phyloP scores from a whole-genome alignment of 2,797 vertebrate species.

The Eurystomus glaucurus region DNA sequence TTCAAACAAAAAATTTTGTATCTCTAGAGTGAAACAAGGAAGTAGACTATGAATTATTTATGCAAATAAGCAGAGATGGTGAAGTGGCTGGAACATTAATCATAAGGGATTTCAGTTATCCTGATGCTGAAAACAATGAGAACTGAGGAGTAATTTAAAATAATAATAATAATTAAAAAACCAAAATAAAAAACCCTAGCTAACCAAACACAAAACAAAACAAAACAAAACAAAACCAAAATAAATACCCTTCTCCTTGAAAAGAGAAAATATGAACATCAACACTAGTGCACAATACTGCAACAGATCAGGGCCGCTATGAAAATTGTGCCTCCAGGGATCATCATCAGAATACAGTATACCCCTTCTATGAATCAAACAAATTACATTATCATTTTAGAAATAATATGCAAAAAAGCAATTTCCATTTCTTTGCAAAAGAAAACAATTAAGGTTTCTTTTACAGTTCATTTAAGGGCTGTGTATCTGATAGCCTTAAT shows the following conservation, averaged over 20 bases:
- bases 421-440: background rate
- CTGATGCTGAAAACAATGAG: background rate
- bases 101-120: background rate
- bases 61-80: background rate
- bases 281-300: background rate
- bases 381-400: background rate
- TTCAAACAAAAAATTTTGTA: background rate
- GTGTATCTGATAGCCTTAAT: background rate
- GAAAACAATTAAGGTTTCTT: background rate
- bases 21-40: background rate
- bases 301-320: background rate
- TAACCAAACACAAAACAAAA: background rate
- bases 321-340: background rate
- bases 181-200: fast-evolving
- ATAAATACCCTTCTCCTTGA: fast-evolving
- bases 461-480: background rate
- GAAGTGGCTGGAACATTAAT: background rate
- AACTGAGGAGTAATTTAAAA: background rate
- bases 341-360: background rate
- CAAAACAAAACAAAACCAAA: background rate
- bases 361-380: background rate
- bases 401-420: background rate
- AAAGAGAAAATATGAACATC: background rate
- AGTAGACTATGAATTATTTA: background rate
- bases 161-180: too few species aligned